Conservation (phyloP, 2,113 vertebrate species). For the Silurus meridionalis region DNA sequence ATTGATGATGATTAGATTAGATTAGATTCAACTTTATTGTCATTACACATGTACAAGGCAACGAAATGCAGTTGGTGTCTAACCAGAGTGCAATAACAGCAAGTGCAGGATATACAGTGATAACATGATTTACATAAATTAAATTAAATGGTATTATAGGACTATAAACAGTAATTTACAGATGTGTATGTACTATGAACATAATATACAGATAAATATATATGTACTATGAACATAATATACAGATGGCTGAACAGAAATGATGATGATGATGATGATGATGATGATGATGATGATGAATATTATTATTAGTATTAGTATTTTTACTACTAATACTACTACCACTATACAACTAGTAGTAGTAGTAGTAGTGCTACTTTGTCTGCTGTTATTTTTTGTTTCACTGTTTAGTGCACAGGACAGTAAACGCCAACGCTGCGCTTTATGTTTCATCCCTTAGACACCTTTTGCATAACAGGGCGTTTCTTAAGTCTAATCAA, state of each 20-base stretch:
- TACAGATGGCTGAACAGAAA: neutral
- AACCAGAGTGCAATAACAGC: too few species aligned
- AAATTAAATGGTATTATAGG: too few species aligned
- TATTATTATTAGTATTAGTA: neutral
- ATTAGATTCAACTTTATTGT: too few species aligned
- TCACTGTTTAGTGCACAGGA: conserved; percentile 50
- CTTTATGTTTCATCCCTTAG: conserved; percentile 82
- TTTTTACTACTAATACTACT: neutral
- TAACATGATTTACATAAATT: too few species aligned
- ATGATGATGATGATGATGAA: neutral
- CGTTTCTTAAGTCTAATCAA: conserved; percentile 89
- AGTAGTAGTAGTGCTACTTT: neutral
- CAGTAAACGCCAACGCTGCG: conserved; percentile 52
- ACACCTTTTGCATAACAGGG: conserved; percentile 85
- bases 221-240: too few species aligned
- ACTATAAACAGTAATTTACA: neutral
- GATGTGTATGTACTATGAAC: too few species aligned
- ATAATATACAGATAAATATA: too few species aligned
- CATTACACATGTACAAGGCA: too few species aligned
- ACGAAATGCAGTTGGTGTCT: too few species aligned
- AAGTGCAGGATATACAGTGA: too few species aligned
- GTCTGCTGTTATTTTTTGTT: conserved; percentile 12
- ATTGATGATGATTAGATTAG: neutral
- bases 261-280: neutral
- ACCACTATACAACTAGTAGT: neutral